These are phyloP conservation scores for Acleris sparsana DNA, from an alignment of 2,888 invertebrate species.

Conservation along the genomic window DNA sequence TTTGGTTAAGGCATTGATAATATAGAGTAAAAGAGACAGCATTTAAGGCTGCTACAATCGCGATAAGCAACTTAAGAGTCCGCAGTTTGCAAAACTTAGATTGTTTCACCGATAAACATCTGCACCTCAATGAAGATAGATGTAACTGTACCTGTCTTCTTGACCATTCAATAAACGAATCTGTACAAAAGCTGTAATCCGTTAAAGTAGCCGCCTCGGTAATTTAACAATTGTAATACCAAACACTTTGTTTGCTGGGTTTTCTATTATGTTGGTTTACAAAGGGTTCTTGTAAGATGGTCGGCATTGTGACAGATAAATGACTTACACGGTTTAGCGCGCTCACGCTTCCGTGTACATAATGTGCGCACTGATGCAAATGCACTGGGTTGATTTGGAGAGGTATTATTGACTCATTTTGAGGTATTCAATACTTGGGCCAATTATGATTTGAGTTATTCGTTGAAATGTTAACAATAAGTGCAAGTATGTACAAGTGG, in stretches of 20 bases:
- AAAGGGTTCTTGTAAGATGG: constrained; percentile 58
- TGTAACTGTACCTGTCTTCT: constrained; percentile 74
- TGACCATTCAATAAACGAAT: constrained; percentile 58
- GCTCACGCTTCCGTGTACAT: constrained; percentile 65
- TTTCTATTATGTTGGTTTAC: constrained; percentile 58
- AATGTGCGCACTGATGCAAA: constrained; percentile 73
- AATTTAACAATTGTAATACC: constrained; percentile 63
- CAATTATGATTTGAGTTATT: too few species aligned
- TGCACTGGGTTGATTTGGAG: constrained; percentile 54
- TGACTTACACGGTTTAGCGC: constrained; percentile 66
- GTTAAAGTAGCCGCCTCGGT: constrained; percentile 77
- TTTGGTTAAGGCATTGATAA: not conserved
- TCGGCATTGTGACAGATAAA: constrained; percentile 63
- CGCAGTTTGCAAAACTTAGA: constrained; percentile 69
- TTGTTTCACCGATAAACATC: constrained; percentile 79
- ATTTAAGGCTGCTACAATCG: constrained; percentile 5
- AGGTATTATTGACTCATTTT: constrained; percentile 11
- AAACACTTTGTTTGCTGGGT: constrained; percentile 63
- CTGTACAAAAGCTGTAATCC: constrained; percentile 71
- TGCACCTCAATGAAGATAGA: constrained; percentile 60
- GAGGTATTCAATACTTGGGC: not conserved
- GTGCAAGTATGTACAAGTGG: too few species aligned
- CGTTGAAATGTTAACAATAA: too few species aligned
- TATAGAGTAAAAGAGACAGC: not conserved
- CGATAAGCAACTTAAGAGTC: constrained; percentile 45